Percentiles rank a stretch among this genome's conserved stretches.
Evolutionary conservation across 2,797 vertebrate species (phyloP).

Genomic region (Taeniopygia guttata): DNA sequence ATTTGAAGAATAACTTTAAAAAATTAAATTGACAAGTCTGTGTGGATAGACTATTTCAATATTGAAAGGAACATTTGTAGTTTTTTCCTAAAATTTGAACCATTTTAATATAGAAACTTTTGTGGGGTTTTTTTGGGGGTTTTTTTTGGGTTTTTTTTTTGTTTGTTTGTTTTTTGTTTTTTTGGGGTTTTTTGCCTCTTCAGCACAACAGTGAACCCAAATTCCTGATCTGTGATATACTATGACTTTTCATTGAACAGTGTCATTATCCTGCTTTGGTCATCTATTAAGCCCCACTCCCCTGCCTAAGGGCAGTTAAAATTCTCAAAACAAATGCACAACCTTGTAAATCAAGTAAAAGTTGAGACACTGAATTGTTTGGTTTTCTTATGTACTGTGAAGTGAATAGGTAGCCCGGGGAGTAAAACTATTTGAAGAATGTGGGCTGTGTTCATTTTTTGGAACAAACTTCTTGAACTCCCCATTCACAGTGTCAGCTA

Average conservation of each 20-base stretch:
- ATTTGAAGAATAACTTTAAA: background rate
- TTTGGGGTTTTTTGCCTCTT: background rate
- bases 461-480: background rate
- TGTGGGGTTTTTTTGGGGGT: too few species aligned
- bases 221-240: background rate
- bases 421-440: constrained; percentile 26
- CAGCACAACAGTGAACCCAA: background rate
- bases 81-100: background rate
- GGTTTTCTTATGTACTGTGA: background rate
- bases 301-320: background rate
- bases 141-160: too few species aligned
- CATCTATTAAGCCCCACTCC: background rate
- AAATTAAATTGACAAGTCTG: background rate
- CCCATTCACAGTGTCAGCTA: background rate
- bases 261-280: background rate
- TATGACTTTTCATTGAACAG: background rate
- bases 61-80: background rate
- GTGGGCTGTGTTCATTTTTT: background rate
- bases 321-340: background rate
- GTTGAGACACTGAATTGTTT: background rate
- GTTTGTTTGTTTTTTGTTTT: too few species aligned
- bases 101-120: background rate
- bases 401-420: background rate
- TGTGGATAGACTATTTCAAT: background rate
- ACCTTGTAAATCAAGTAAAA: background rate